These are phyloP conservation scores for Danio aesculapii DNA, from an alignment of 2,797 vertebrate genomes.

Conservation along the genomic window DNA sequence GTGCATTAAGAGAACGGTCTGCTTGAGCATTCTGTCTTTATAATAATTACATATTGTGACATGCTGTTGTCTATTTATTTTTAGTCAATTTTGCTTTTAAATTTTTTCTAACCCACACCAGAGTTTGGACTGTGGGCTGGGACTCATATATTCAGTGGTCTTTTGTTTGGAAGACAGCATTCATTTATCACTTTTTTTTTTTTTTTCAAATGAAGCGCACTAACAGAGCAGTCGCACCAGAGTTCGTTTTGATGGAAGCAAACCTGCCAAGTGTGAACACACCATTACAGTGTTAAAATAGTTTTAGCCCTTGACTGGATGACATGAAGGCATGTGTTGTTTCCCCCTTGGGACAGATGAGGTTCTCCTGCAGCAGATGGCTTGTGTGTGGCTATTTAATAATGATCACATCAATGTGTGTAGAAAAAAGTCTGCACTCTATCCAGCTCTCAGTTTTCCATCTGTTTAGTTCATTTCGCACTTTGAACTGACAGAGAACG, in stretches of 20 bases:
- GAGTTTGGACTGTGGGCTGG: no score
- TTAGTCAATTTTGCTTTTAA: no score
- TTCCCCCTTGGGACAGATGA: slow-evolving; percentile 65
- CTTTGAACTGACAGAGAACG: slow-evolving; percentile 8
- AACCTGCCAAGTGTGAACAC: neutral
- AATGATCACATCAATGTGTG: slow-evolving; percentile 19
- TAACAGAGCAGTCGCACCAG: neutral
- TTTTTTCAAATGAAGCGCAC: no score
- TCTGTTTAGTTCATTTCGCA: slow-evolving; percentile 30
- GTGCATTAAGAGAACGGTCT: no score
- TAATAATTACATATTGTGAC: no score
- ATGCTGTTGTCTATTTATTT: no score
- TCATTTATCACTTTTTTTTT: no score
- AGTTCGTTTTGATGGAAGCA: neutral
- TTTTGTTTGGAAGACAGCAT: no score
- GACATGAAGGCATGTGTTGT: slow-evolving; percentile 54
- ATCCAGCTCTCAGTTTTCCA: slow-evolving; percentile 27
- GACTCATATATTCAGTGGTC: no score
- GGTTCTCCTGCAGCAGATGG: slow-evolving; percentile 61
- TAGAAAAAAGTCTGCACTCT: neutral
- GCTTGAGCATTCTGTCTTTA: no score
- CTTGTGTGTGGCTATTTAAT: slow-evolving; percentile 52
- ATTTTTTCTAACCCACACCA: no score
- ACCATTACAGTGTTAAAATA: neutral
- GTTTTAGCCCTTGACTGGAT: slow-evolving; percentile 46